A percentile compares a stretch with the other conserved stretches of the same genome.
Evolutionary conservation across 2,113 vertebrate species (phyloP).

Genomic region (Oncorhynchus nerka): DNA sequence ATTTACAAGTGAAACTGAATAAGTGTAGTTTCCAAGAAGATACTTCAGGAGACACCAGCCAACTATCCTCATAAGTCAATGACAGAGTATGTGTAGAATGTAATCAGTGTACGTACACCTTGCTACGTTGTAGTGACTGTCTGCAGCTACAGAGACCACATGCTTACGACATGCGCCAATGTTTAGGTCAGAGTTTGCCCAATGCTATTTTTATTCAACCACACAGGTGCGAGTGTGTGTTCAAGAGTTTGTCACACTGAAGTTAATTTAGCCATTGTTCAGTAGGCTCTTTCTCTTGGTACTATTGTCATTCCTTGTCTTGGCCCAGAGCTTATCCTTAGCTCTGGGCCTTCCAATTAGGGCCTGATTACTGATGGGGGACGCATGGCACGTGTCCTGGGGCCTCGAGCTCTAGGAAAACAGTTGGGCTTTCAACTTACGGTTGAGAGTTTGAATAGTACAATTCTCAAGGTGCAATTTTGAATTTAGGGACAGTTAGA

Average conservation of each 20-base stretch:
- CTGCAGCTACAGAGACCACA: background rate
- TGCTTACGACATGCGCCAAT: background rate
- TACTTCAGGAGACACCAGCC: no score
- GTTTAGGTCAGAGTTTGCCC: background rate
- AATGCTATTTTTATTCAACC: background rate
- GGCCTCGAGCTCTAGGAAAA: background rate
- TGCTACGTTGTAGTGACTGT: background rate
- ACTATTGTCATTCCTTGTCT: background rate
- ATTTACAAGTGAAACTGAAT: no score
- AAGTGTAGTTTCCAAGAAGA: no score
- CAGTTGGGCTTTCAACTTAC: no score
- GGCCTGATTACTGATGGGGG: no score
- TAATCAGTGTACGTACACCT: background rate
- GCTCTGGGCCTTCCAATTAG: background rate
- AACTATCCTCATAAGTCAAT: background rate
- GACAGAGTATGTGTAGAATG: background rate
- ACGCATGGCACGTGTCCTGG: background rate
- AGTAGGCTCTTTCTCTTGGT: background rate
- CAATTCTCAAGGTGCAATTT: no score
- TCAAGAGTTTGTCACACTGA: background rate
- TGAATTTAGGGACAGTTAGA: no score
- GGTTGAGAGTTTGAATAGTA: no score
- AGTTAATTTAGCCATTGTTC: conserved; percentile 2
- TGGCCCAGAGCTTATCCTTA: background rate
- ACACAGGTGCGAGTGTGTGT: no score